Evolutionary conservation across 2,888 invertebrate species (phyloP).

Genomic region (Nemurella pictetii): DNA sequence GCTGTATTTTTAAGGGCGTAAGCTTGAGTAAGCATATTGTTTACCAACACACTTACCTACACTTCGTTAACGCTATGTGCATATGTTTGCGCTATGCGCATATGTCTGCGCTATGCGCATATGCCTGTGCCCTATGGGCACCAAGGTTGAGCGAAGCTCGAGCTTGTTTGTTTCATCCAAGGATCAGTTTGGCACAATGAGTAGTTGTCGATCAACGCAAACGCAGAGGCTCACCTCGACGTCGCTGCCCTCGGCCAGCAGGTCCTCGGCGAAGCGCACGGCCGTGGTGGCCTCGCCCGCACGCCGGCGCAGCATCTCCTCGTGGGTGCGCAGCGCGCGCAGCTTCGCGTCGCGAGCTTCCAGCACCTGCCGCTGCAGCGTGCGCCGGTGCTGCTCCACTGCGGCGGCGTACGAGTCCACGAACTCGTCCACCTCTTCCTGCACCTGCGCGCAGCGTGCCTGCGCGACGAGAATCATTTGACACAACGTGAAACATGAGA

Average conservation of each 20-base stretch:
- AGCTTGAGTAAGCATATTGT: too few relatives aligned
- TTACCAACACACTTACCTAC: too few relatives aligned
- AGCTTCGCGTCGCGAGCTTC: conserved; percentile 49
- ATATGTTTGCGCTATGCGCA: too few relatives aligned
- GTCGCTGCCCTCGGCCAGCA: conserved; percentile 66
- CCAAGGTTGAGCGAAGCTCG: too few relatives aligned
- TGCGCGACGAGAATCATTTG: conserved; percentile 41
- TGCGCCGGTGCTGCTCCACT: conserved; percentile 62
- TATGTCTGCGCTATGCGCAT: too few relatives aligned
- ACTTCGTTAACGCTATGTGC: too few relatives aligned
- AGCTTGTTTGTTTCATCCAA: too few relatives aligned
- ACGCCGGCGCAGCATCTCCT: conserved; percentile 56
- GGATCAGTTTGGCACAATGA: too few relatives aligned
- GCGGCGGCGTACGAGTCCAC: conserved; percentile 66
- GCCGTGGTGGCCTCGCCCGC: conserved; percentile 62
- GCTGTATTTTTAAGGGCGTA: too few relatives aligned
- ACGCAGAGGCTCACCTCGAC: conserved; percentile 65
- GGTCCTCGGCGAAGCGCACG: conserved; percentile 66
- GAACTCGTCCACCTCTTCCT: conserved; percentile 67
- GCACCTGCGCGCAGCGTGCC: conserved; percentile 54
- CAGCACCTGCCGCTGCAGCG: conserved; percentile 54
- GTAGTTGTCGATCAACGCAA: too few relatives aligned
- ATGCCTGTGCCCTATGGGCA: too few relatives aligned
- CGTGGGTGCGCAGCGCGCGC: conserved; percentile 54
- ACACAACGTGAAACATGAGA: background rate